Evolutionary conservation across 2,888 invertebrate genomes (phyloP).

Genomic region (Lutraria lutraria): DNA sequence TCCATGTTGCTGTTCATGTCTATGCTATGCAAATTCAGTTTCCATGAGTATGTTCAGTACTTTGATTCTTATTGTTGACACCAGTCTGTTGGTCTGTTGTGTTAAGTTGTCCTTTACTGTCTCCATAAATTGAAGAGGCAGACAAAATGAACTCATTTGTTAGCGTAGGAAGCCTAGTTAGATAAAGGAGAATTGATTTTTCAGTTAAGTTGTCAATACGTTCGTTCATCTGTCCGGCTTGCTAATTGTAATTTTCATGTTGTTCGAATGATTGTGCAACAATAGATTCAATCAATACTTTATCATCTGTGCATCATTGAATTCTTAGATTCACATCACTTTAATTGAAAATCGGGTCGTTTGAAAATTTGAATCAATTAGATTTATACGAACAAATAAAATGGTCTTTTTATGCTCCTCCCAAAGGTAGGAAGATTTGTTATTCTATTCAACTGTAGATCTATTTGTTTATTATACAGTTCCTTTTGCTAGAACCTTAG

Average conservation of each 20-base stretch:
- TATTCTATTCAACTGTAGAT: too few relatives aligned
- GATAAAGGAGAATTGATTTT: not conserved
- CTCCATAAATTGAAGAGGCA: not conserved
- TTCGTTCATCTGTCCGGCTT: not conserved
- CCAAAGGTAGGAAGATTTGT: too few relatives aligned
- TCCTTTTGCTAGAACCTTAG: too few relatives aligned
- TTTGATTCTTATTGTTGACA: too few relatives aligned
- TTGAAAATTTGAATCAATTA: not conserved
- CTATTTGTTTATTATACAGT: too few relatives aligned
- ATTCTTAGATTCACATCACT: not conserved
- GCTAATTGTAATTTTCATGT: not conserved
- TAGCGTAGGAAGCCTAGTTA: not conserved
- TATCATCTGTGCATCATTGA: constrained; percentile 4
- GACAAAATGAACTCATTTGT: not conserved
- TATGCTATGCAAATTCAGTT: too few relatives aligned
- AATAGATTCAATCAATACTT: not conserved
- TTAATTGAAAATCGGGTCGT: not conserved
- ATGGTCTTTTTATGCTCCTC: too few relatives aligned
- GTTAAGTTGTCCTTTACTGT: not conserved
- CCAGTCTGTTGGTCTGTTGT: too few relatives aligned
- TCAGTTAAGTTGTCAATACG: not conserved
- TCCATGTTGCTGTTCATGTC: too few relatives aligned
- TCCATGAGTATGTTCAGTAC: too few relatives aligned
- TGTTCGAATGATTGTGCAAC: not conserved
- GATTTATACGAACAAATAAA: not conserved